phyloP scores from a whole-genome alignment of 2,113 vertebrate species.

The Cyanoramphus novaezelandiae region DNA sequence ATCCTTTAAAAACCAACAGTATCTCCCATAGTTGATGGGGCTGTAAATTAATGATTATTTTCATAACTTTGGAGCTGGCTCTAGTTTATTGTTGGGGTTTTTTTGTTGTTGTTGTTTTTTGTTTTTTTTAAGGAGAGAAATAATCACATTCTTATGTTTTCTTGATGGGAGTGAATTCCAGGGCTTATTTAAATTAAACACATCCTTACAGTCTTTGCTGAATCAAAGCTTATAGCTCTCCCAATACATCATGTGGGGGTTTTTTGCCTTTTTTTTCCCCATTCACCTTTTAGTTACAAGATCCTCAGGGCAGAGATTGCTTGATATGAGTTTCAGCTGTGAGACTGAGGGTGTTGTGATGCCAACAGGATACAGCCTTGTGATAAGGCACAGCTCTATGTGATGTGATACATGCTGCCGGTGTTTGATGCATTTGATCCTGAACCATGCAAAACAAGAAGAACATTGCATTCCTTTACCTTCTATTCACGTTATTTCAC shows the following conservation, averaged over 20 bases:
- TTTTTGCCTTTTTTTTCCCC: not conserved
- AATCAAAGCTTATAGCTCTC: not conserved
- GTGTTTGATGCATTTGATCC: not conserved
- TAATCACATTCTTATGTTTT: not conserved
- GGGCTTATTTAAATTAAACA: not conserved
- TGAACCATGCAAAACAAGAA: not conserved
- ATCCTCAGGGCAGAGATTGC: slow-evolving; percentile 27
- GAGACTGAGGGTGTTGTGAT: not conserved
- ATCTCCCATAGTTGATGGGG: not conserved
- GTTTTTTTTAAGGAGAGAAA: not conserved
- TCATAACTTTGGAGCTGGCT: not conserved
- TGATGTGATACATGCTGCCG: rapidly evolving
- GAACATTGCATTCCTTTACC: slow-evolving; percentile 16
- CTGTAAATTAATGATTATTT: slow-evolving; percentile 25
- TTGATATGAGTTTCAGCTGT: not conserved
- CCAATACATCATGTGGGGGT: not conserved
- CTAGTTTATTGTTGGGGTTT: not conserved
- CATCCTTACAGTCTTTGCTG: not conserved
- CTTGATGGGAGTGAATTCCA: not conserved
- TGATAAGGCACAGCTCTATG: not conserved
- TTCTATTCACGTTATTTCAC: not conserved
- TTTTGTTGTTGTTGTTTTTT: not conserved
- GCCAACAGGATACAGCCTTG: not conserved
- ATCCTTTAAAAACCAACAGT: not conserved
- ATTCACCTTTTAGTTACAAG: not conserved